A percentile compares a stretch with the other conserved stretches of the same genome.
phyloP scores from a whole-genome alignment of 2,113 vertebrate species.

The Myanophis thanlyinensis region DNA sequence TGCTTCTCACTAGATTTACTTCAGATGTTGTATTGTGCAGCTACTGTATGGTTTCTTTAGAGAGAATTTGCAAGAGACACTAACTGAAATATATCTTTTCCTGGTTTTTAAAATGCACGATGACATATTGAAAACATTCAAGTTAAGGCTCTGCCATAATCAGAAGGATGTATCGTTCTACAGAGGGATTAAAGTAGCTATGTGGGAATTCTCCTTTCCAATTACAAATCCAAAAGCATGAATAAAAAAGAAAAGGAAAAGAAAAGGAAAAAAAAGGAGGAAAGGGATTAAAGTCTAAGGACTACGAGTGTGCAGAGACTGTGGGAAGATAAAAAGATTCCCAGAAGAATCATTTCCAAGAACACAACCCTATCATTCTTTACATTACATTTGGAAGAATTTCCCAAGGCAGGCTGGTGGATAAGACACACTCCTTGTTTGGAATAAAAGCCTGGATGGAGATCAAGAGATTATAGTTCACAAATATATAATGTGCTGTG shows the following conservation, averaged over 20 bases:
- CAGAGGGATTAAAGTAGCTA: neutral
- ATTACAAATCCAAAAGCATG: conserved; percentile 8
- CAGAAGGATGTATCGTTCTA: conserved; percentile 9
- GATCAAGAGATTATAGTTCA: neutral
- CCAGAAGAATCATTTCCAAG: neutral
- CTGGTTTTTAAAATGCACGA: neutral
- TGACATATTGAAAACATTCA: neutral
- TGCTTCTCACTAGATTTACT: neutral
- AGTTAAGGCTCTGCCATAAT: conserved; percentile 20
- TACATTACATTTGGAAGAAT: conserved; percentile 15
- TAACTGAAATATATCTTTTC: neutral
- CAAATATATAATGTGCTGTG: neutral
- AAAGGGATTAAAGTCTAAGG: neutral
- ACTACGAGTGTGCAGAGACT: neutral
- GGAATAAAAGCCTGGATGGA: neutral
- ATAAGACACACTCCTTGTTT: neutral
- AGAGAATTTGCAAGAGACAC: neutral
- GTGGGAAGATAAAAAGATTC: neutral
- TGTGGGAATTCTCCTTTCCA: conserved; percentile 13
- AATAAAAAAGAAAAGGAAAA: neutral
- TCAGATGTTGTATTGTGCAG: neutral
- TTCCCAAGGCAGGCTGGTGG: neutral
- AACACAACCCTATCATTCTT: conserved; percentile 4
- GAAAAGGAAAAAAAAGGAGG: neutral
- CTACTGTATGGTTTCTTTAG: neutral